Evolutionary conservation across 2,797 vertebrate species (phyloP), one percentile per base, ranked within the genome.

Genomic region (Xenops minutus): DNA sequence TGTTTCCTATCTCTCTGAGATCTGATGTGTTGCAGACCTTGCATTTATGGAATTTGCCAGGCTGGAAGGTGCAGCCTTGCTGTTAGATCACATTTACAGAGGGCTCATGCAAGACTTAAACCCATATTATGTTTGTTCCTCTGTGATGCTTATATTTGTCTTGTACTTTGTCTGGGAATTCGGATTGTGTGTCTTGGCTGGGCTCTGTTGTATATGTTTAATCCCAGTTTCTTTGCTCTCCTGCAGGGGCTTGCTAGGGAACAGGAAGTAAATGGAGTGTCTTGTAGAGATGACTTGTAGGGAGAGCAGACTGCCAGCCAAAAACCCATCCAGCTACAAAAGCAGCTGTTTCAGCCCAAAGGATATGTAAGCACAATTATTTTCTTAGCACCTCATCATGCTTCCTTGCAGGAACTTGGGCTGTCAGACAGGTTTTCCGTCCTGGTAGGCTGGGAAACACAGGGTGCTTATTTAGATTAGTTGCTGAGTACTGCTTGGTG

Each of bases 311-410:
- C 37, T 79, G 48, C 55, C 39, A 75, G 92, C 94, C 91, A 96
- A 88, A 92, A 92, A 9, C 34, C 29, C 44, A 68, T 92, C 87
- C 72, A 89, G 81, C 74, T 85, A 93, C 77, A 96, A 94, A 96
- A 92, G 72, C 88, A 94, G 76, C 74, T 92, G 94, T 88, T 96
- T 90, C 77, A 91, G 51, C 76, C 93, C 51, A 29, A 94, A 86
- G 64, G 85, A 75, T 93, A 83, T 92, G 69, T 90, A 93, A 95
- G 92, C 69, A 93, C 87, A 93, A 90, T 95, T 92, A 95, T 96
- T 96, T 96, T 95, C 89, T 96, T 96, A 96, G 83, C 85, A 87
- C 88, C 89, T 97, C 96, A 95, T 97, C 78, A 78, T 66, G 64
- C 63, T 91, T 93, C 77, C 87, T 93, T 93, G 74, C 67, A 90